phyloP scores from a whole-genome alignment of 2,113 vertebrate genomes.

The Echinops telfairi region DNA sequence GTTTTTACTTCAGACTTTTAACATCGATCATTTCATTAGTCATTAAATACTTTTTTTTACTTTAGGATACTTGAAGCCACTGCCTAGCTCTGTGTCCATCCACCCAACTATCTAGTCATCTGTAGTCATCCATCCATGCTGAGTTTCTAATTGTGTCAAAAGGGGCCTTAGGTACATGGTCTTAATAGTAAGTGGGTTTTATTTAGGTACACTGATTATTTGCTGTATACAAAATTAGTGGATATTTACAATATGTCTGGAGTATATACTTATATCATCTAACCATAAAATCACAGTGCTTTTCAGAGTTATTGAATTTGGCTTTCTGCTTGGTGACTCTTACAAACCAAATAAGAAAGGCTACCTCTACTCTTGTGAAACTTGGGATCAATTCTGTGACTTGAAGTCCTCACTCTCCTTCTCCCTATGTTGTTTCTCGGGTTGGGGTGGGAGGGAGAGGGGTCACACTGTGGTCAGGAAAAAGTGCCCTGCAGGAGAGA shows the following conservation, averaged over 20 bases:
- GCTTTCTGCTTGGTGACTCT: not conserved
- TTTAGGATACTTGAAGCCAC: not conserved
- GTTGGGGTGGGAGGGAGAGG: not conserved
- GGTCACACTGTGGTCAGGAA: not conserved
- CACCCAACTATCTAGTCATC: not conserved
- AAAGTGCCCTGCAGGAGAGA: not conserved
- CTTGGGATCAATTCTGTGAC: not conserved
- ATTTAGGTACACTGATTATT: not conserved
- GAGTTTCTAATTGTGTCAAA: conserved; percentile 47
- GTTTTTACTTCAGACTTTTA: conserved; percentile 46
- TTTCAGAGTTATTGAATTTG: conserved; percentile 19
- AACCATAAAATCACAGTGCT: not conserved
- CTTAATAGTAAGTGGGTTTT: not conserved
- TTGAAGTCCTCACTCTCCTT: not conserved
- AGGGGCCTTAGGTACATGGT: not conserved
- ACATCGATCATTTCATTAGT: not conserved
- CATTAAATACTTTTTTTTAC: not conserved
- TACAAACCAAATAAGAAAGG: not conserved
- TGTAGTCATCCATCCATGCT: not conserved
- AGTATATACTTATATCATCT: not conserved
- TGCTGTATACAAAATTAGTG: not conserved
- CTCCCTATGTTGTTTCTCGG: not conserved
- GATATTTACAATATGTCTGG: not conserved
- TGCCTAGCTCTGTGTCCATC: not conserved
- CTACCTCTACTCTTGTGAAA: conserved; percentile 4